Evolutionary conservation across 2,888 invertebrate species (phyloP), one percentile per base, ranked within the genome.

Genomic region (Aspidapion aeneum): DNA sequence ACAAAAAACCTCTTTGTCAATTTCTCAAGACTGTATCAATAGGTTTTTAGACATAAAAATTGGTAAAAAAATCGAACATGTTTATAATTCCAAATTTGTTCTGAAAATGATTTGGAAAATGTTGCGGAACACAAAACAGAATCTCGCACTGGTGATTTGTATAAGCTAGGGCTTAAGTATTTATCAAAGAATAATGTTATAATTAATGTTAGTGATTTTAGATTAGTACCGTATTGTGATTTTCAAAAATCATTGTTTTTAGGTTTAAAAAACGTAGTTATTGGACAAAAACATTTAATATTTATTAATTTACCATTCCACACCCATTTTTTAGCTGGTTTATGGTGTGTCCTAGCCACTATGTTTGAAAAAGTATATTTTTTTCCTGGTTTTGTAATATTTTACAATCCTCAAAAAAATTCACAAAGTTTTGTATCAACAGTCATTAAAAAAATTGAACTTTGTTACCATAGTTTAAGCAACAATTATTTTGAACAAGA

Each of bases 31-130:
- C 49, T n/a, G 63, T 3, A 52, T 35, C 2, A 19, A 12, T 48
- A 56, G 62, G 18, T 55, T 68, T 55, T 65, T 74, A 12, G 63
- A 70, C 9, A 81, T 83, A 61, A 82, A 80, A 49, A 48, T 79
- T 64, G 88, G 87, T 19, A 80, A 80, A 71, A 81, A 83, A 7
- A 80, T 87, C 63, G 72, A 77, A 50, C 82, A 78, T 72, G 77
- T 88, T 12, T 77, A 84, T 69, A 87, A 84, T 72, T 88, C 89
- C 1, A 86, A 85, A 74, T 89, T 89, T 75, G 70, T 71, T 77
- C 78, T 64, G 18, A 64, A 60, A 63, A 69, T 18, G 61, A 63
- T 65, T 65, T 73, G 17, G 52, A 66, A 57, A 68, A 64, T 50
- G 21, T 70, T 19, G 19, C 48, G 18, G 19, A 59, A 20, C 21